Conservation (phyloP, 1,140 invertebrate genomes). For the Ridgeia piscesae region DNA sequence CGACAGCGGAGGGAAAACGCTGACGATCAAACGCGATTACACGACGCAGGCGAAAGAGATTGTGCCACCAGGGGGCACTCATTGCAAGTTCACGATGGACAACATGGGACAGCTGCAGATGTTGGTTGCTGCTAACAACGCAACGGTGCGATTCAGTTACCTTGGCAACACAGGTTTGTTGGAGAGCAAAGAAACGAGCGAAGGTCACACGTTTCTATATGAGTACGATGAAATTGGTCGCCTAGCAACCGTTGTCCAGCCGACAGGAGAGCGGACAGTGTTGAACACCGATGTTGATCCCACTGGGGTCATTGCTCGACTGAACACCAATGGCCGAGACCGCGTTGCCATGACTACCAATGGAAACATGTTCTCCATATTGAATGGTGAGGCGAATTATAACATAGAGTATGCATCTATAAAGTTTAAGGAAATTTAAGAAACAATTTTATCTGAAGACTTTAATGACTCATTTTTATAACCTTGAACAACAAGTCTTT, state of each 20-base stretch:
- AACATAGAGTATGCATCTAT: neutral
- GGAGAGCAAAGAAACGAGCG: conserved; percentile 65
- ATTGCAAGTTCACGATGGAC: conserved; percentile 81
- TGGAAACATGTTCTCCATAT: conserved; percentile 55
- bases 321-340: conserved; percentile 49
- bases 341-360: conserved; percentile 54
- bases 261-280: conserved; percentile 83
- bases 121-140: conserved; percentile 85
- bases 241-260: conserved; percentile 79
- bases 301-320: conserved; percentile 52
- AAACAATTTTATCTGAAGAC: neutral
- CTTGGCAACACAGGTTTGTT: conserved; percentile 84
- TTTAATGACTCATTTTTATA: no score
- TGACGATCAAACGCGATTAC: conserved; percentile 79
- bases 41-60: conserved; percentile 77
- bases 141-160: conserved; percentile 91
- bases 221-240: conserved; percentile 85
- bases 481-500: no score
- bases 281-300: conserved; percentile 62
- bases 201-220: conserved; percentile 86
- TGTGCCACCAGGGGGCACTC: conserved; percentile 90
- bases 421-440: neutral
- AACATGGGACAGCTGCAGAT: conserved; percentile 84
- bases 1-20: conserved; percentile 84
- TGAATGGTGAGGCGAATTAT: conserved; percentile 50